Percentiles rank a stretch among this genome's conserved stretches.
Evolutionary conservation across 2,797 vertebrate species (phyloP).

Genomic region (Lacerta viridis): DNA sequence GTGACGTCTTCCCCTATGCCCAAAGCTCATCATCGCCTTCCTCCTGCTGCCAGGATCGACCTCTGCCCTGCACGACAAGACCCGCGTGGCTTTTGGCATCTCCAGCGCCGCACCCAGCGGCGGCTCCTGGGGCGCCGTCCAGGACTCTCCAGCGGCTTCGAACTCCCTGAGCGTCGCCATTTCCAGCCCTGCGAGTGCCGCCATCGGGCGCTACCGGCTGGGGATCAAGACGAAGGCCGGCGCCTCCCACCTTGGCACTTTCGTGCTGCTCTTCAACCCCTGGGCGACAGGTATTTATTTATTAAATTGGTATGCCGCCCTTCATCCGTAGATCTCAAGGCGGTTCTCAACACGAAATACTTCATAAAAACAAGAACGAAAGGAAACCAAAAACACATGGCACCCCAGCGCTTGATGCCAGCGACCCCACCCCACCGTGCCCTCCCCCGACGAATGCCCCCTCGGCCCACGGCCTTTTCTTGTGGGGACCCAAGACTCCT

Average conservation of each 20-base stretch:
- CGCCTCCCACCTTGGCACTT: conserved; percentile 72
- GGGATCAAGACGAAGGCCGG: conserved; percentile 51
- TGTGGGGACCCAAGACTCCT: not conserved
- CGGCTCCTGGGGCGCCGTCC: conserved; percentile 75
- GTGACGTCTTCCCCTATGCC: too few species aligned
- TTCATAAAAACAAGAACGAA: too few species aligned
- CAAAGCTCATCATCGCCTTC: not conserved
- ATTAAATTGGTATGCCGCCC: too few species aligned
- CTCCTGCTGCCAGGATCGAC: conserved; percentile 70
- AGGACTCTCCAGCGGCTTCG: conserved; percentile 40
- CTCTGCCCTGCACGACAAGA: conserved; percentile 71
- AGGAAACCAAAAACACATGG: too few species aligned
- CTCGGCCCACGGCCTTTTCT: too few species aligned
- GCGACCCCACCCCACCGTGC: too few species aligned
- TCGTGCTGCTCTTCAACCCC: conserved; percentile 82
- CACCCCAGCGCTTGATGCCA: too few species aligned
- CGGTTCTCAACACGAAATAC: too few species aligned
- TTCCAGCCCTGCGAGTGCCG: conserved; percentile 73
- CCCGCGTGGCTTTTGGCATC: conserved; percentile 71
- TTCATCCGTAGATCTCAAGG: too few species aligned
- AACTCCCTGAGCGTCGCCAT: conserved; percentile 68
- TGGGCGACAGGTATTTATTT: conserved; percentile 79
- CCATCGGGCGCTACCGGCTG: conserved; percentile 80
- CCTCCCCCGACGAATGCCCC: too few species aligned
- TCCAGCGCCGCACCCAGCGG: conserved; percentile 38